Evolutionary conservation across 2,888 invertebrate species (phyloP).

Genomic region (Chydorus sphaericus): DNA sequence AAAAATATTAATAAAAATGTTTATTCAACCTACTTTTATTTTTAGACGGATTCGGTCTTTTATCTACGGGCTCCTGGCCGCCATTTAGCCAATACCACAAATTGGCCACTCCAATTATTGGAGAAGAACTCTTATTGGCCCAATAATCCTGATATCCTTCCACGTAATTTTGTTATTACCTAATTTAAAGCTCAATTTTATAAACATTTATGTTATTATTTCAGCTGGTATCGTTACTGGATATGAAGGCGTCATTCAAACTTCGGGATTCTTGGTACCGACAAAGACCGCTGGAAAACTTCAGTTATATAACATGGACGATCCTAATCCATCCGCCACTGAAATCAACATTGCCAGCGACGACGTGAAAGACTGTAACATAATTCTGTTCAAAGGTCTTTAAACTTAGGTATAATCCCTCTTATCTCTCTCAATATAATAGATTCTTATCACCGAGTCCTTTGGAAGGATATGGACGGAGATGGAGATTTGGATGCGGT

Average conservation of each 20-base stretch:
- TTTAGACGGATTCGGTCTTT: constrained; percentile 19
- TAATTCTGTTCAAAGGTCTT: too few relatives aligned
- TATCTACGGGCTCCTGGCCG: constrained; percentile 19
- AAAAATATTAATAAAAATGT: constrained; percentile 16
- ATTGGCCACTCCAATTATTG: constrained; percentile 18
- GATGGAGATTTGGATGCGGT: constrained; percentile 24
- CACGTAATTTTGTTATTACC: constrained; percentile 18
- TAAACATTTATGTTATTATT: constrained; percentile 4
- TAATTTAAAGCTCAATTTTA: not conserved
- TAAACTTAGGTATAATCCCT: too few relatives aligned
- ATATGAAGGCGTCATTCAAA: constrained; percentile 23
- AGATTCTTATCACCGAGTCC: constrained; percentile 23
- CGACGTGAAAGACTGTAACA: too few relatives aligned
- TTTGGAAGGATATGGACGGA: constrained; percentile 24
- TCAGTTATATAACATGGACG: constrained; percentile 23
- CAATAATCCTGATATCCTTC: constrained; percentile 23
- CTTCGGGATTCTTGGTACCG: constrained; percentile 25
- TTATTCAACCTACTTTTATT: not conserved
- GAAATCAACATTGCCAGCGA: constrained; percentile 19
- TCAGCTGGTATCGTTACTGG: constrained; percentile 21
- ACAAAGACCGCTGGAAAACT: constrained; percentile 23
- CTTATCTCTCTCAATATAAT: constrained; percentile 9
- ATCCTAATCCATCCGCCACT: constrained; percentile 17
- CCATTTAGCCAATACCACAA: constrained; percentile 16
- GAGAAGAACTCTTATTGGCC: constrained; percentile 22